A percentile compares a stretch with the other conserved stretches of the same genome.
Evolutionary conservation across 53 echinoderm and acorn worm genomes (phyloP).

Genomic region (Henricia sp.): DNA sequence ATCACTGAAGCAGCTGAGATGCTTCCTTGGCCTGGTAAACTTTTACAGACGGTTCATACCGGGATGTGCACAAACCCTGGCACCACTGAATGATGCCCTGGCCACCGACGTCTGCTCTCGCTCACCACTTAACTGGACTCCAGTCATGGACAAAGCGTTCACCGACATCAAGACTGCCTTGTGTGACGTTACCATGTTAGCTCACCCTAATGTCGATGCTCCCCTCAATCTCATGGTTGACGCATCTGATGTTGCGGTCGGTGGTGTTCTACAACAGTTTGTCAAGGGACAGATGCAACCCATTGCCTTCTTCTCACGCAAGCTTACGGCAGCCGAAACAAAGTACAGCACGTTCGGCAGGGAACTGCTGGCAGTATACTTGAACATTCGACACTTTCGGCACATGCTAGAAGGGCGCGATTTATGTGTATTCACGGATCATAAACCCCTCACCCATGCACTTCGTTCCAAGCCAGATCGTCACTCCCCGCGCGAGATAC

Average conservation of each 20-base stretch:
- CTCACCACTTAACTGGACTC: no score
- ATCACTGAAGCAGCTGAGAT: background rate
- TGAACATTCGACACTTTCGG: slow-evolving; percentile 45
- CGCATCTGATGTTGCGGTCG: no score
- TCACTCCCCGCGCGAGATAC: slow-evolving; percentile 44
- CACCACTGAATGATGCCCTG: background rate
- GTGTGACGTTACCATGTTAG: slow-evolving; percentile 7
- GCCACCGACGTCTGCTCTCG: no score
- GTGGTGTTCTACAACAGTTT: slow-evolving; percentile 37
- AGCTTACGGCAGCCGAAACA: slow-evolving; percentile 43
- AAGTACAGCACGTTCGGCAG: slow-evolving; percentile 57
- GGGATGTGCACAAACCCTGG: background rate
- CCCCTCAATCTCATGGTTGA: slow-evolving; percentile 30
- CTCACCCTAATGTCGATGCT: background rate
- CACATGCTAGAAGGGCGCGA: slow-evolving; percentile 33
- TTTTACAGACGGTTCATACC: background rate
- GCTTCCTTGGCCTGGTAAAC: background rate
- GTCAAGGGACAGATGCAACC: slow-evolving; percentile 48
- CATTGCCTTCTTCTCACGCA: slow-evolving; percentile 55
- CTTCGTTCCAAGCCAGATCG: slow-evolving; percentile 16
- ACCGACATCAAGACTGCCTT: background rate
- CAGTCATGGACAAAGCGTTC: no score
- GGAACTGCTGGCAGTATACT: slow-evolving; percentile 48
- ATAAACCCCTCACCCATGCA: slow-evolving; percentile 42
- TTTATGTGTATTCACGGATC: slow-evolving; percentile 52